Conservation (phyloP, 2,888 invertebrate species). For the Dryobota labecula region DNA sequence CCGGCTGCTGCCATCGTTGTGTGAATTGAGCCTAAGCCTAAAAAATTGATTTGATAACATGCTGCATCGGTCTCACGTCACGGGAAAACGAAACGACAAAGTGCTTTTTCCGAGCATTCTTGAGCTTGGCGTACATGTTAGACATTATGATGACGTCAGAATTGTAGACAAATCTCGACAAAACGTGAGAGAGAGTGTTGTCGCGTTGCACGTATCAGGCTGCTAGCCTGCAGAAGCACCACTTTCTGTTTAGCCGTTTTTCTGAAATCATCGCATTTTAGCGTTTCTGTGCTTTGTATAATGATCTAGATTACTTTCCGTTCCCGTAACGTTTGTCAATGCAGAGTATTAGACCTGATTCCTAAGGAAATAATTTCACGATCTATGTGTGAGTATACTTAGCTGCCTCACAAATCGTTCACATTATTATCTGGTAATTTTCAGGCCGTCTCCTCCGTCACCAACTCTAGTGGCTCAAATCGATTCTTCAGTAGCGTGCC, state of each 20-base stretch:
- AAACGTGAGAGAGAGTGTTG: background rate
- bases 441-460: slow-evolving; percentile 87
- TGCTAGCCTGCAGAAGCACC: background rate
- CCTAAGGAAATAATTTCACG: background rate
- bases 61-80: background rate
- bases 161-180: background rate
- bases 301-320: background rate
- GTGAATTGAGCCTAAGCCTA: background rate
- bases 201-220: background rate
- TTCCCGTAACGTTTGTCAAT: background rate
- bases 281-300: background rate
- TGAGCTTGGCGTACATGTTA: background rate
- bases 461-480: slow-evolving; percentile 87
- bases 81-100: background rate
- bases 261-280: background rate
- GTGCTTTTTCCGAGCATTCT: background rate
- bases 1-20: background rate
- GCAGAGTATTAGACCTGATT: background rate
- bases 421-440: slow-evolving; percentile 59
- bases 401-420: background rate
- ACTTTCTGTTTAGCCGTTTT: background rate
- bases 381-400: background rate
- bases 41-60: background rate
- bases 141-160: background rate
- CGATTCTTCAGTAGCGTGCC: slow-evolving; percentile 91